These are phyloP conservation scores for Lepidocyrtinus sp. DNA, from an alignment of 2,888 invertebrate genomes.

Conservation along the genomic window DNA sequence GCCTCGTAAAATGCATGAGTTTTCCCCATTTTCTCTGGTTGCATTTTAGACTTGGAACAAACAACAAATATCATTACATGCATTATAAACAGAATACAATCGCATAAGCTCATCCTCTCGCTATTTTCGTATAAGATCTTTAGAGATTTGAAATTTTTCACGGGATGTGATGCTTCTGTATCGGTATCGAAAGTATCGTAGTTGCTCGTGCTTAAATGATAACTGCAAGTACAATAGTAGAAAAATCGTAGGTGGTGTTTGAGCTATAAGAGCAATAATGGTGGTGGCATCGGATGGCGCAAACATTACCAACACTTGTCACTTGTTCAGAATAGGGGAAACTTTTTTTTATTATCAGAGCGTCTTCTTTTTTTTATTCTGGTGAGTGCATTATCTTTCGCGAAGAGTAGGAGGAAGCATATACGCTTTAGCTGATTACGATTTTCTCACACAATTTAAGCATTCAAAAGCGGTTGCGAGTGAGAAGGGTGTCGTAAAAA, in stretches of 20 bases:
- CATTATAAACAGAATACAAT: neutral
- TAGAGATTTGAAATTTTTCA: neutral
- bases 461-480: constrained; percentile 3
- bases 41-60: neutral
- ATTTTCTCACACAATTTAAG: constrained; percentile 35
- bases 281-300: neutral
- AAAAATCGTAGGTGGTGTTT: no score
- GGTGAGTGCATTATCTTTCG: constrained; percentile 30
- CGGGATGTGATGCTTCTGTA: no score
- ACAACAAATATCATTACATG: no score
- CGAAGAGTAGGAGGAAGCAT: constrained; percentile 31
- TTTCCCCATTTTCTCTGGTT: constrained; percentile 4
- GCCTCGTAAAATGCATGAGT: no score
- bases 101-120: neutral
- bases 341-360: constrained; percentile 36
- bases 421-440: constrained; percentile 40
- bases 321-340: no score
- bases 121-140: neutral
- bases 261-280: no score
- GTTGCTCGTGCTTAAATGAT: no score
- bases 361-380: no score
- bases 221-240: no score
- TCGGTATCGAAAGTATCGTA: no score
- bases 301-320: constrained; percentile 40
- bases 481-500: no score